Base-by-base conservation (phyloP, 1,140 invertebrate species). In the Bombus ignitus region DNA sequence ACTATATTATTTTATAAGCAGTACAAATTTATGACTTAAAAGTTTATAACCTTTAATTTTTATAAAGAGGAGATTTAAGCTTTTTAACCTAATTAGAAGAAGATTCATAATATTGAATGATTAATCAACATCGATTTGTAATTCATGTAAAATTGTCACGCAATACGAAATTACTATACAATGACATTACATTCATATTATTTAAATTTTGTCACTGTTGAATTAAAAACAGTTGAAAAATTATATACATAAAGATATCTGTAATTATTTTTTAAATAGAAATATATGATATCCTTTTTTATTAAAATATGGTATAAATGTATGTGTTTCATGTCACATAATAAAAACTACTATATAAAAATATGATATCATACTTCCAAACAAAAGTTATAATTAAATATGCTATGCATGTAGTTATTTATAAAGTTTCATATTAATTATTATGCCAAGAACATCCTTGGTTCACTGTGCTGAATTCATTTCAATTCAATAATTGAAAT, bases 151-250 rank as follows among this genome's bases (percentile, higher is more conserved):
- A 76, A 87, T 91, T 88, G 82, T 83, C 85, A 76, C 85, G 74
- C 86, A 77, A 88, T 85, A 66, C 44, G 81, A 78, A 87, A 94
- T 94, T 93, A 92, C 83, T 91, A 93, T 94, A 92, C 90, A 94
- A 94, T 94, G 92, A 92, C 87, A 86, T 88, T 89, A 85, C 59
- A 79, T 90, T 85, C 25, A 74, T 78, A 72, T 70, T 90, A 85
- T 88, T 87, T 92, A 39, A 88, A 62, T 78, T 32, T 53, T 77
- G 68, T 81, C 76, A 83, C 32, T 42, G 53, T n/a, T 75, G 39
- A 73, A 77, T 18, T 4, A 59, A 32, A 73, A 80, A 37, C 39
- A 53, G 18, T 53, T 53, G 28, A 65, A 37, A 22, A 18, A 32
- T 32, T 68, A 28, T 70, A 73, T 1, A 81, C 22, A 37, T 68